Conservation (phyloP, 1,140 invertebrate species). For the Neodiprion pinetum region DNA sequence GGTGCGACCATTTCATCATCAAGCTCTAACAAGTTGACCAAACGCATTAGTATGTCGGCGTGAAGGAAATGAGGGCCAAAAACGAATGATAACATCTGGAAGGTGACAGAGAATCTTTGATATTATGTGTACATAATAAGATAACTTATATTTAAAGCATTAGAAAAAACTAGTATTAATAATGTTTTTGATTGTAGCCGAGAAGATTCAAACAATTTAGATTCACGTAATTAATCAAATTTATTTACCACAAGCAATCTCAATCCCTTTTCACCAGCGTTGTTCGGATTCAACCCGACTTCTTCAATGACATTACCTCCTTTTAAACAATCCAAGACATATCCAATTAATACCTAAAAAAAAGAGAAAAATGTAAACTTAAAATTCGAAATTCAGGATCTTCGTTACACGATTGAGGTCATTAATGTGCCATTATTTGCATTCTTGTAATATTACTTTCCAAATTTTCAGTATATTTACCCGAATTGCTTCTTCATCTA, state of each 20-base stretch:
- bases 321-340: conserved; percentile 69
- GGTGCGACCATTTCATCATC: conserved; percentile 86
- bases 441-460: not conserved
- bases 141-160: not conserved
- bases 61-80: conserved; percentile 93
- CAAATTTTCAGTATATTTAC: conserved; percentile 42
- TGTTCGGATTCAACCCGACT: conserved; percentile 78
- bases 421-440: too few relatives aligned
- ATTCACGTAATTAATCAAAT: conserved; percentile 3
- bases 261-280: conserved; percentile 82
- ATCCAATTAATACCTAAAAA: conserved; percentile 56
- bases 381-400: conserved; percentile 13
- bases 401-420: not conserved
- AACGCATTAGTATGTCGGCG: conserved; percentile 80
- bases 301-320: conserved; percentile 75
- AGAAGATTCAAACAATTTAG: not conserved
- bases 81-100: conserved; percentile 82
- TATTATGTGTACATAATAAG: not conserved
- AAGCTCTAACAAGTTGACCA: conserved; percentile 79
- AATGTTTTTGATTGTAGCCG: not conserved
- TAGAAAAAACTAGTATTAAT: conserved; percentile 6
- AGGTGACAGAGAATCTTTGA: conserved; percentile 25
- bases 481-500: conserved; percentile 86
- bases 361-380: conserved; percentile 14
- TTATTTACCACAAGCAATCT: conserved; percentile 75